Base-by-base conservation (phyloP, 1,140 invertebrate species). In the Drosophila nigrodunni region DNA sequence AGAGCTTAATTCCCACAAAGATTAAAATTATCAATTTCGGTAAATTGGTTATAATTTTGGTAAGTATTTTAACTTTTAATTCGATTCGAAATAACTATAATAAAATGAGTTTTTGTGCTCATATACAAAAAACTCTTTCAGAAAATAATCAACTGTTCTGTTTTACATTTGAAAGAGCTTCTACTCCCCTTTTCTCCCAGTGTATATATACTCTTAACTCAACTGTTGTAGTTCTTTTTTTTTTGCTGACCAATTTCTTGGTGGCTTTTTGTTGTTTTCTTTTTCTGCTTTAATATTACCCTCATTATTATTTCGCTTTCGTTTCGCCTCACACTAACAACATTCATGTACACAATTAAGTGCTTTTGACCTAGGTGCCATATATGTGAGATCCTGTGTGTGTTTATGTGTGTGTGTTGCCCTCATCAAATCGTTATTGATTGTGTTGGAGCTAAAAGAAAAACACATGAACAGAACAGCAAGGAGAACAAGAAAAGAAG, bases 271-370 rank as follows among this genome's bases (percentile, higher is more conserved):
- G 47, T 34, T 59, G 30, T 39, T 58, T 21, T 44, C 39, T 64
- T 30, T 54, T 64, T 41, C 18, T 71, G 41, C 74, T 72, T 78
- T 68, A 78, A 87, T 87, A 88, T 83, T 88, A 83, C 77, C 83
- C 83, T 88, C 80, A 87, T 87, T 87, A 87, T 88, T 83, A 88
- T 87, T 88, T 87, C 74, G 83, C 82, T 82, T 82, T 88, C 83
- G 66, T 86, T 87, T 82, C 71, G 57, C 61, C 61, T 65, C 65
- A 57, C 62, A 61, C 37, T 50, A 25, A 69, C 39, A 15, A 69
- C 39, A 58, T 59, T 54, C 69, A 80, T 52, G 46, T 35, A 64
- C 44, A 71, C 76, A 82, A 87, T 82, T 87, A 87, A 87, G 83
- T 87, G 82, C 52, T 79, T 68, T 72, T 75, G 68, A 70, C 67